These are phyloP conservation scores for Panagrolaimus sp. DNA, from an alignment of 1,140 invertebrate genomes.

Conservation along the genomic window DNA sequence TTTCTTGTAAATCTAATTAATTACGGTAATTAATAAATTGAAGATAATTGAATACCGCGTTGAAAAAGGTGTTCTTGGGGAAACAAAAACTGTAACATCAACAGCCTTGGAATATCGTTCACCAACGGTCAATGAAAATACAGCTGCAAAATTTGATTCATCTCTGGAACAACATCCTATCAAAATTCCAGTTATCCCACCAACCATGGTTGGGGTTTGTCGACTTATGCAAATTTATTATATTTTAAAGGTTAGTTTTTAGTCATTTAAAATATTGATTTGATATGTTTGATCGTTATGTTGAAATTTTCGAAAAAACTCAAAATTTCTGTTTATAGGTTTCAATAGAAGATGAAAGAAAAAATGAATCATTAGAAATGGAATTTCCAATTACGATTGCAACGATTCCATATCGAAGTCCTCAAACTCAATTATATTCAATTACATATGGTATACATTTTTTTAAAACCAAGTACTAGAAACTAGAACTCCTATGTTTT, in stretches of 20 bases:
- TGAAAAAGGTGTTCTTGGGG: constrained; percentile 72
- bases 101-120: constrained; percentile 69
- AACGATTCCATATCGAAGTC: constrained; percentile 73
- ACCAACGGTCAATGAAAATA: constrained; percentile 42
- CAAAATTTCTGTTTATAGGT: constrained; percentile 30
- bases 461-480: neutral
- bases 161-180: constrained; percentile 62
- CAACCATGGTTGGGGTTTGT: constrained; percentile 72
- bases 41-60: constrained; percentile 76
- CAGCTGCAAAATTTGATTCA: constrained; percentile 64
- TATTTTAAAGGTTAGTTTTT: constrained; percentile 73
- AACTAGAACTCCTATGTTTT: too few relatives aligned
- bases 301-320: too few relatives aligned
- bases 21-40: too few relatives aligned
- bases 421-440: constrained; percentile 67
- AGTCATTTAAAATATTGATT: too few relatives aligned
- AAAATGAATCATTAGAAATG: constrained; percentile 71
- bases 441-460: constrained; percentile 71
- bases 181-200: constrained; percentile 73
- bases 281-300: too few relatives aligned
- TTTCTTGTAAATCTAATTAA: neutral
- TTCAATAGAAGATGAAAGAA: constrained; percentile 66
- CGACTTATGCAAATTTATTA: constrained; percentile 75
- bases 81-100: constrained; percentile 69
- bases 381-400: constrained; percentile 77